phyloP scores from a whole-genome alignment of 2,888 invertebrate genomes.

The Tipula confusa region DNA sequence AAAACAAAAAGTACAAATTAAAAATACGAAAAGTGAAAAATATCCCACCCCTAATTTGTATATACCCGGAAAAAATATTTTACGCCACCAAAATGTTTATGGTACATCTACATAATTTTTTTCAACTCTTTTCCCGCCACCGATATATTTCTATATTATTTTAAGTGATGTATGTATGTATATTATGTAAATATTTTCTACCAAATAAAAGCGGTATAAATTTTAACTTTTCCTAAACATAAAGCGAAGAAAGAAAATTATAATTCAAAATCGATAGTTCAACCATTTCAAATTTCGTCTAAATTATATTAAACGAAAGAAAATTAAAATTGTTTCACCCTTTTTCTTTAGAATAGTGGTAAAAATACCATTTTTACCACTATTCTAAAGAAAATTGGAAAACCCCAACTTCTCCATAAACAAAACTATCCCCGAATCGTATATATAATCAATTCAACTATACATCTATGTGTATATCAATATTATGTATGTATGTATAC shows the following conservation, averaged over 20 bases:
- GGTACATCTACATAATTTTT: slow-evolving; percentile 12
- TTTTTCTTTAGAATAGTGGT: not conserved
- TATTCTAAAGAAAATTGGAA: no score
- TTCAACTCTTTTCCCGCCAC: not conserved
- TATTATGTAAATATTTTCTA: not conserved
- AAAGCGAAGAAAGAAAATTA: not conserved
- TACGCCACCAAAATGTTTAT: slow-evolving; percentile 1
- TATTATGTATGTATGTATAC: not conserved
- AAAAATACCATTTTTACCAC: not conserved
- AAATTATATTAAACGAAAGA: not conserved
- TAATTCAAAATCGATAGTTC: slow-evolving; percentile 9
- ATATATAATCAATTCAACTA: not conserved
- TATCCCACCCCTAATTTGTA: not conserved
- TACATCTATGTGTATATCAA: not conserved
- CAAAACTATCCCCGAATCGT: not conserved
- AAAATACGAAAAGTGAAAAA: not conserved
- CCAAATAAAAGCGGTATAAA: not conserved
- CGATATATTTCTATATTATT: not conserved
- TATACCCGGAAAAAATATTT: not conserved
- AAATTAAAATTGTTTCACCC: not conserved
- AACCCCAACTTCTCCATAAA: no score
- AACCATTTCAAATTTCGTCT: not conserved
- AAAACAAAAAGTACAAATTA: not conserved
- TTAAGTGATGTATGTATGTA: not conserved
- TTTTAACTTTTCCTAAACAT: not conserved